These are phyloP conservation scores for Sebastes trivittatus DNA, from an alignment of 2,797 vertebrate genomes.

Conservation along the genomic window DNA sequence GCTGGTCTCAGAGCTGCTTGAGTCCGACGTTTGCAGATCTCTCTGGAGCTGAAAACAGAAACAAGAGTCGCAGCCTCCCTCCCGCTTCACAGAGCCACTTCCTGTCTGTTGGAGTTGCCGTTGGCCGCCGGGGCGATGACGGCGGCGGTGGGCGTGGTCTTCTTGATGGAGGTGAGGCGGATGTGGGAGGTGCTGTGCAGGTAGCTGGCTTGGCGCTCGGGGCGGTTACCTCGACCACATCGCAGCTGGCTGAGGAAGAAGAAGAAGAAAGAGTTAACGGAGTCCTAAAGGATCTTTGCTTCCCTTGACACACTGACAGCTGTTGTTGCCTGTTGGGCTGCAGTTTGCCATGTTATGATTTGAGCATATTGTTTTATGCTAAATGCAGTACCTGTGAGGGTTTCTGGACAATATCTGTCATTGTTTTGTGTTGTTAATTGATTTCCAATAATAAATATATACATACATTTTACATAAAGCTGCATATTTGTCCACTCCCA, in stretches of 20 bases:
- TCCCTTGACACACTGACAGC: too few relatives aligned
- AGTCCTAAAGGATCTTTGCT: not conserved
- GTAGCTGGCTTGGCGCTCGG: constrained; percentile 86
- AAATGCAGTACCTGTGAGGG: too few relatives aligned
- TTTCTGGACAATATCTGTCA: too few relatives aligned
- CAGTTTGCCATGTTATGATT: too few relatives aligned
- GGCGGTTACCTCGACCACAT: constrained; percentile 76
- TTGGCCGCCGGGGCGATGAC: constrained; percentile 75
- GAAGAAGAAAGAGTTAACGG: not conserved
- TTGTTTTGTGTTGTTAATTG: too few relatives aligned
- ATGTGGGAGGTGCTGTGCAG: constrained; percentile 90
- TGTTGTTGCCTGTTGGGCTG: too few relatives aligned
- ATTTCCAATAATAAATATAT: too few relatives aligned
- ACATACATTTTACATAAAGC: too few relatives aligned
- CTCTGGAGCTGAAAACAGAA: not conserved
- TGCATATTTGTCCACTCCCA: too few relatives aligned
- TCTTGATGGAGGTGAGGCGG: constrained; percentile 92
- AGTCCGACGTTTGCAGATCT: not conserved
- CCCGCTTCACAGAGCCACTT: constrained; percentile 80
- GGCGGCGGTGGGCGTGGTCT: constrained; percentile 67
- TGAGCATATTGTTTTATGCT: too few relatives aligned
- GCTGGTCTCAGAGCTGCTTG: not conserved
- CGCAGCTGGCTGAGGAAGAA: constrained; percentile 81
- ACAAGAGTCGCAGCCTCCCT: not conserved
- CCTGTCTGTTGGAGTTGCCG: constrained; percentile 80